Conservation (phyloP, 2,113 vertebrate species). For the Pseudopipra pipra region DNA sequence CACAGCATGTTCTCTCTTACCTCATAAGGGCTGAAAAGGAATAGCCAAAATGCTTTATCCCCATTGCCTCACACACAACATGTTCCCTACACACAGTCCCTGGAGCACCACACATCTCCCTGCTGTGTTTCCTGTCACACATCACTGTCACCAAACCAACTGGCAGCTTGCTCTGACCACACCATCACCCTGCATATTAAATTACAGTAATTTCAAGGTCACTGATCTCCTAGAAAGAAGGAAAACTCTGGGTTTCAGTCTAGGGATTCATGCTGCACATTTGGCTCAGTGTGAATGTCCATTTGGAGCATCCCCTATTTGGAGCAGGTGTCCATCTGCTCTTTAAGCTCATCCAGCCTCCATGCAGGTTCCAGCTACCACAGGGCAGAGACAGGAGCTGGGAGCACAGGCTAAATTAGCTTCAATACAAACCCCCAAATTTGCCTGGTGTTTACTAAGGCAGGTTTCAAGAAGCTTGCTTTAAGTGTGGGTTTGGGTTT, state of each 20-base stretch:
- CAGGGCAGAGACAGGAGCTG: background rate
- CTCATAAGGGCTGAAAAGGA: background rate
- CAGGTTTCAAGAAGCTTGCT: background rate
- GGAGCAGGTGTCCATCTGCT: background rate
- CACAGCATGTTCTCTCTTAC: background rate
- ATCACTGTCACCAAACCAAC: background rate
- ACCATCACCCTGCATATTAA: background rate
- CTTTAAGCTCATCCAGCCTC: background rate
- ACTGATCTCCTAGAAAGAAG: background rate
- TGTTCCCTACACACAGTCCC: accelerated
- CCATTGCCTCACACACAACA: background rate
- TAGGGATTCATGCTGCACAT: accelerated
- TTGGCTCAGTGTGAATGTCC: background rate
- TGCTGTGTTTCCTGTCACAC: background rate
- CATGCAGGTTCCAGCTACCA: background rate
- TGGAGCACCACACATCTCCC: background rate
- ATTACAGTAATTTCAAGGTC: background rate
- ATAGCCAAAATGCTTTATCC: background rate
- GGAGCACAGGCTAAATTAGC: accelerated
- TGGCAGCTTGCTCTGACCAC: background rate
- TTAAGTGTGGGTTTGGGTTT: background rate
- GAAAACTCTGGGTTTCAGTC: background rate
- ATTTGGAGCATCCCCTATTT: background rate
- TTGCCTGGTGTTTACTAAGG: background rate
- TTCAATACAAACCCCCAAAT: background rate